Evolutionary conservation across 2,797 vertebrate species (phyloP).

Genomic region (Labroides dimidiatus): DNA sequence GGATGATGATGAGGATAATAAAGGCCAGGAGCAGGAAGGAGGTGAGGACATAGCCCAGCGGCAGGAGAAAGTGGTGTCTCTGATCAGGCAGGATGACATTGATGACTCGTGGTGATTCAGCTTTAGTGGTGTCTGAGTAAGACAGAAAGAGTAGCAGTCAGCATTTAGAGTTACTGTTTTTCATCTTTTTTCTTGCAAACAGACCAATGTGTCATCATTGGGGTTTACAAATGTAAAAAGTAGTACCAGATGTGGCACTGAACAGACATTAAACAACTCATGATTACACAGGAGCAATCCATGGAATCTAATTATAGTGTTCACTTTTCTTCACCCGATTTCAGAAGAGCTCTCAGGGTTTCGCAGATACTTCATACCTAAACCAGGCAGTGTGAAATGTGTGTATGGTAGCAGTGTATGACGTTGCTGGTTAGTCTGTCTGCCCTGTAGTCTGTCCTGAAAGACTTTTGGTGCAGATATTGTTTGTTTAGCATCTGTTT

Average conservation of each 20-base stretch:
- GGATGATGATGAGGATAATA: slow-evolving; percentile 85
- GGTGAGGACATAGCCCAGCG: slow-evolving; percentile 91
- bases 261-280: slow-evolving; percentile 5
- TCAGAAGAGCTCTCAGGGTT: not conserved
- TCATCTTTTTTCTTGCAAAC: slow-evolving; percentile 21
- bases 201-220: slow-evolving; percentile 19
- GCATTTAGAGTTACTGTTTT: slow-evolving; percentile 14
- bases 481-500: no score
- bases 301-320: not conserved
- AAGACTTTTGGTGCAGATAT: no score
- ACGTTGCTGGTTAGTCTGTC: no score
- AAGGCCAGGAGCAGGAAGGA: slow-evolving; percentile 90
- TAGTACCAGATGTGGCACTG: not conserved
- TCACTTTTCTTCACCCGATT: not conserved
- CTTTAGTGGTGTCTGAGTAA: slow-evolving; percentile 81
- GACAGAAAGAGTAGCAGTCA: slow-evolving; percentile 33
- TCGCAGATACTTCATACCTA: not conserved
- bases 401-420: no score
- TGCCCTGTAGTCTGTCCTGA: no score
- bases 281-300: slow-evolving; percentile 13
- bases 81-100: slow-evolving; percentile 92
- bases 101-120: slow-evolving; percentile 88
- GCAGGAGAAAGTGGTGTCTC: slow-evolving; percentile 90
- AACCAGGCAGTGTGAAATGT: no score
- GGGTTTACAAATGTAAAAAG: slow-evolving; percentile 20